Percentiles rank a stretch among this genome's conserved stretches.
phyloP scores from a whole-genome alignment of 2,888 invertebrate genomes.

The Eudemis profundana region DNA sequence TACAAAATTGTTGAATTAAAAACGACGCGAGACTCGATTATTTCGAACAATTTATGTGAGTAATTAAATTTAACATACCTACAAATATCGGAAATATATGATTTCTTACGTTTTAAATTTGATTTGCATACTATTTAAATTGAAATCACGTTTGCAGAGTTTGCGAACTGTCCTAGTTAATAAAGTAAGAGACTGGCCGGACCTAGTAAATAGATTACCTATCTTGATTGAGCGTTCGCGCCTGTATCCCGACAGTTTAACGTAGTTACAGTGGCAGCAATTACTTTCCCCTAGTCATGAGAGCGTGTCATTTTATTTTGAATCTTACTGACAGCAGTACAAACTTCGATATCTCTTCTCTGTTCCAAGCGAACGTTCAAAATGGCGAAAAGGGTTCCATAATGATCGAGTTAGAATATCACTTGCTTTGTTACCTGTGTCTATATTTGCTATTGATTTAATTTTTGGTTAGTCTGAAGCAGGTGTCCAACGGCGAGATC shows the following conservation, averaged over 20 bases:
- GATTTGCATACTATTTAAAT: constrained; percentile 9
- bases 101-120: background rate
- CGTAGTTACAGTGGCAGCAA: background rate
- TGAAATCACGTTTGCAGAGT: background rate
- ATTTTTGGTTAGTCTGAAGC: no score
- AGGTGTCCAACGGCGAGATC: no score
- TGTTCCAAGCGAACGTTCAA: no score
- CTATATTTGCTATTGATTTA: no score
- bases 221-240: constrained; percentile 11
- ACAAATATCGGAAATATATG: background rate
- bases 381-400: no score
- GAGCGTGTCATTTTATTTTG: background rate
- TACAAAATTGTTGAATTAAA: background rate
- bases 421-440: no score
- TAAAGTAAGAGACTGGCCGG: constrained; percentile 2
- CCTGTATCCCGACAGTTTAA: constrained; percentile 1
- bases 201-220: constrained; percentile 14
- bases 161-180: constrained; percentile 2
- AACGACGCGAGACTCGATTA: background rate
- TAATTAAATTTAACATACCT: background rate
- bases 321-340: background rate
- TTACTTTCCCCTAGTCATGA: constrained; percentile 8
- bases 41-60: background rate
- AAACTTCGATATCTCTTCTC: background rate
- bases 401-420: no score